Conservation (phyloP, 2,888 invertebrate species). For the Caenorhabditis drosophilae region DNA sequence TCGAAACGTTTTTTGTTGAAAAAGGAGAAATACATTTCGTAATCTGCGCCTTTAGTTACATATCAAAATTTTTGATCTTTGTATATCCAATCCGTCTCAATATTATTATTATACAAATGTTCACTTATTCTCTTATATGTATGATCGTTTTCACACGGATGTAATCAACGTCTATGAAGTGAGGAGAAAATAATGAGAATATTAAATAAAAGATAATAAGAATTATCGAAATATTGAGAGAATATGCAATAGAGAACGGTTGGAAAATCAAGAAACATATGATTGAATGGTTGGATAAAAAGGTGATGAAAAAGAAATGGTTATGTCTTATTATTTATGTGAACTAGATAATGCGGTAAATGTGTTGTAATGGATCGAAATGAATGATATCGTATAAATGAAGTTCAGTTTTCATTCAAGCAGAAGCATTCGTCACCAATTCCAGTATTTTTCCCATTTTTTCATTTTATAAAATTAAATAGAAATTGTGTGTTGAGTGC, state of each 20-base stretch:
- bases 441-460: no score
- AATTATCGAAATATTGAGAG: no score
- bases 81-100: not conserved
- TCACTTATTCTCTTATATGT: constrained; percentile 27
- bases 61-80: constrained; percentile 41
- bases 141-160: constrained; percentile 1
- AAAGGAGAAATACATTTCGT: no score
- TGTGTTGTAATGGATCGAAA: not conserved
- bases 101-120: constrained; percentile 2
- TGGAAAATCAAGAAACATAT: no score
- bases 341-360: constrained; percentile 9
- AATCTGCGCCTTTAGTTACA: no score
- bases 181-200: constrained; percentile 10
- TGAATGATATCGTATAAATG: constrained; percentile 15
- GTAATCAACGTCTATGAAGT: constrained; percentile 10
- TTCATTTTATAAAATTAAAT: no score
- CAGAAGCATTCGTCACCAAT: no score
- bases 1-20: no score
- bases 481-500: no score
- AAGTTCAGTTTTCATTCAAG: constrained; percentile 27
- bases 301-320: not conserved
- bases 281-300: no score
- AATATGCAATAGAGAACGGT: no score
- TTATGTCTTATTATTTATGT: constrained; percentile 3
- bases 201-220: constrained; percentile 23